A percentile compares a stretch with the other conserved stretches of the same genome.
Evolutionary conservation across 2,797 vertebrate species (phyloP).

Genomic region (Varecia variegata): DNA sequence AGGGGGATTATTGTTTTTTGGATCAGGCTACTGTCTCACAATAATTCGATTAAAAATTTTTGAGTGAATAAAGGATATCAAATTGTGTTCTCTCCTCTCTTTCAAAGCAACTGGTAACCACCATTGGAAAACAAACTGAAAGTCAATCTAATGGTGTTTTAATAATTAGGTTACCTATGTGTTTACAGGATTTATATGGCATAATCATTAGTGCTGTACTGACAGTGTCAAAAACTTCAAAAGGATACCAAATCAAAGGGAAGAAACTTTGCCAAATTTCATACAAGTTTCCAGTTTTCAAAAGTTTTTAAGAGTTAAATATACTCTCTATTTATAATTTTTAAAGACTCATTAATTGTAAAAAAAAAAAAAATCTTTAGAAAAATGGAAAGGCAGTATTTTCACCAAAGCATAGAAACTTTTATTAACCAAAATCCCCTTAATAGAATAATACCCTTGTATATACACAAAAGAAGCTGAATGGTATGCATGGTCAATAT

Average conservation of each 20-base stretch:
- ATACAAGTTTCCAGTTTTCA: not conserved
- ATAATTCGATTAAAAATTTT: not conserved
- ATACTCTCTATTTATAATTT: not conserved
- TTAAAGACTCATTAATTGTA: not conserved
- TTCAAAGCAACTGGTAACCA: constrained; percentile 10
- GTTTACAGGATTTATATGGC: not conserved
- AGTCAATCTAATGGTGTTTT: not conserved
- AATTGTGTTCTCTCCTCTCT: not conserved
- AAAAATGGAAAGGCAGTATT: not conserved
- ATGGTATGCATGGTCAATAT: not conserved
- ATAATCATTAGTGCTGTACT: not conserved
- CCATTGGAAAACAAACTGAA: constrained; percentile 15
- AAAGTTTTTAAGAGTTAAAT: not conserved
- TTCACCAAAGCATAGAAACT: constrained; percentile 6
- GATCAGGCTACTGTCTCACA: not conserved
- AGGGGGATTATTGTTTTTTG: not conserved
- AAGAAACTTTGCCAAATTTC: constrained; percentile 11
- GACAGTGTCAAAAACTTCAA: not conserved
- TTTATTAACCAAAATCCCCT: constrained; percentile 16
- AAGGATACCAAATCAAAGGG: not conserved
- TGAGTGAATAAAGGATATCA: not conserved
- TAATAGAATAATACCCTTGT: not conserved
- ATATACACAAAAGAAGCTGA: not conserved
- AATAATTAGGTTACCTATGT: not conserved
- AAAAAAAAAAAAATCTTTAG: constrained; percentile 14